A percentile compares a stretch with the other conserved stretches of the same genome.
Evolutionary conservation across 2,797 vertebrate species (phyloP).

Genomic region (Acanthurus lineatus): DNA sequence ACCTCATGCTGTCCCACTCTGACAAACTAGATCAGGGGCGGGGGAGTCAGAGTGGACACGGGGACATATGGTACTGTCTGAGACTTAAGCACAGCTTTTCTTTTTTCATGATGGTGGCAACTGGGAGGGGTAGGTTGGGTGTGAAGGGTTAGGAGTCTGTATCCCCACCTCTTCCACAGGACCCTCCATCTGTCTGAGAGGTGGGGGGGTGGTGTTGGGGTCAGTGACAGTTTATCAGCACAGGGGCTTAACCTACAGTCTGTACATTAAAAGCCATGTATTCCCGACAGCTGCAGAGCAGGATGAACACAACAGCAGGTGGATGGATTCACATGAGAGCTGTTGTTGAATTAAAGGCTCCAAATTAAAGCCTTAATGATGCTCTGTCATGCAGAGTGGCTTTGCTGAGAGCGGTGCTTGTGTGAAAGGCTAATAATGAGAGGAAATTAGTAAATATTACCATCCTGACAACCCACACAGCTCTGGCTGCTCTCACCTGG

Average conservation of each 20-base stretch:
- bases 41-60: slow-evolving; percentile 39
- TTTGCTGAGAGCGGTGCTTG: slow-evolving; percentile 30
- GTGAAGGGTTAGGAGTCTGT: slow-evolving; percentile 24
- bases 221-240: slow-evolving; percentile 29
- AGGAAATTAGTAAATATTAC: too few relatives aligned
- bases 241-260: slow-evolving; percentile 59
- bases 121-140: slow-evolving; percentile 13
- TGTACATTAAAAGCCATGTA: slow-evolving; percentile 56
- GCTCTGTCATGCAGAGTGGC: slow-evolving; percentile 45
- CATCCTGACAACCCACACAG: background rate
- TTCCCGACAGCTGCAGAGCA: slow-evolving; percentile 73
- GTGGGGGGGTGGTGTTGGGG: slow-evolving; percentile 21
- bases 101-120: background rate
- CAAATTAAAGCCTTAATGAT: slow-evolving; percentile 49
- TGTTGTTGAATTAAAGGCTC: slow-evolving; percentile 52
- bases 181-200: slow-evolving; percentile 77
- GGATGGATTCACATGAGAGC: slow-evolving; percentile 45
- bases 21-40: slow-evolving; percentile 20
- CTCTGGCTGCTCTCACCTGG: slow-evolving; percentile 87
- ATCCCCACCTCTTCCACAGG: slow-evolving; percentile 53
- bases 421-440: background rate
- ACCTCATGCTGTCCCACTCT: slow-evolving; percentile 18
- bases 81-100: slow-evolving; percentile 36
- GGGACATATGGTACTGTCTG: slow-evolving; percentile 82
- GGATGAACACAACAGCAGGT: slow-evolving; percentile 69